phyloP scores from a whole-genome alignment of 2,113 vertebrate species.

The Narcine bancroftii region DNA sequence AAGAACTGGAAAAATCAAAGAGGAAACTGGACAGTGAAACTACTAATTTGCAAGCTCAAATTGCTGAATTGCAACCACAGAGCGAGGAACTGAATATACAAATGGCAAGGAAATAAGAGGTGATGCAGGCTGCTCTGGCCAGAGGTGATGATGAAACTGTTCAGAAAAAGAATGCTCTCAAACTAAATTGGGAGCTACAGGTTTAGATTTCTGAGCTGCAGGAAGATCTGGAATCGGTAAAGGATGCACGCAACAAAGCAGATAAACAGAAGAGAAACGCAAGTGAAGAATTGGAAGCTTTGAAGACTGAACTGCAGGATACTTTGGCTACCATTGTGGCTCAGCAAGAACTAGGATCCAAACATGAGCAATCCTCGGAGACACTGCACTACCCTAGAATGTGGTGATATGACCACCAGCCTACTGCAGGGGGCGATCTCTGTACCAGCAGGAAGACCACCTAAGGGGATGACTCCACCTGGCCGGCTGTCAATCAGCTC shows the following conservation, averaged over 20 bases:
- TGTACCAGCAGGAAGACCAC: too few species aligned
- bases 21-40: conserved; percentile 91
- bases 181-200: conserved; percentile 84
- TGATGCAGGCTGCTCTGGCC: conserved; percentile 77
- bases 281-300: conserved; percentile 89
- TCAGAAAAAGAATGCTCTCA: conserved; percentile 88
- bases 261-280: conserved; percentile 93
- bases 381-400: conserved; percentile 70
- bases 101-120: conserved; percentile 89
- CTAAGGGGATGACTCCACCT: too few species aligned
- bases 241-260: conserved; percentile 80
- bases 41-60: conserved; percentile 93
- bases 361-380: conserved; percentile 92
- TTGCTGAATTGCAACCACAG: conserved; percentile 87
- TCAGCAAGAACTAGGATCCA: conserved; percentile 94
- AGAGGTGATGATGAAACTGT: conserved; percentile 82
- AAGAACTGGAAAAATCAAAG: conserved; percentile 93
- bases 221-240: conserved; percentile 92
- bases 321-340: conserved; percentile 93
- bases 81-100: conserved; percentile 90
- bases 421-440: too few species aligned
- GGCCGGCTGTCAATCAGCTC: too few species aligned
- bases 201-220: conserved; percentile 87
- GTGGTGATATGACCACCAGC: too few species aligned
- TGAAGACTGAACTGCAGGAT: conserved; percentile 95